A percentile compares a stretch with the other conserved stretches of the same genome.
These are phyloP conservation scores for Cydia pomonella DNA, from an alignment of 1,140 invertebrate species.

Conservation along the genomic window DNA sequence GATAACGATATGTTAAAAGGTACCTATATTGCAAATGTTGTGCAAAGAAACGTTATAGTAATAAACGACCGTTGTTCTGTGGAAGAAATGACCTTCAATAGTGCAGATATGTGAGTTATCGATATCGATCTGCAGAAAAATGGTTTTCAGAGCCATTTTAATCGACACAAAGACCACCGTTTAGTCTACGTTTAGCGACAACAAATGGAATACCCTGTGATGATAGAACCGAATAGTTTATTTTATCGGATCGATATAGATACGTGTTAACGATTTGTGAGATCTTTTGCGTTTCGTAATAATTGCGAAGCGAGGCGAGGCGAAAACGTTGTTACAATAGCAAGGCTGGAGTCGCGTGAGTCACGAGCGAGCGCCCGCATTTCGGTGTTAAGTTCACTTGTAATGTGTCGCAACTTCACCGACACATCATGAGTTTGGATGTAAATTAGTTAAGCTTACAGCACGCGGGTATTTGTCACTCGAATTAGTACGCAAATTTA, in stretches of 20 bases:
- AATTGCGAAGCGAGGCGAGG: conserved; percentile 20
- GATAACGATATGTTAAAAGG: conserved; percentile 16
- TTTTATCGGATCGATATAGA: conserved; percentile 15
- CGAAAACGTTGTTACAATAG: conserved; percentile 31
- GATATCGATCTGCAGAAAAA: conserved; percentile 52
- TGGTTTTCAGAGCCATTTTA: conserved; percentile 40
- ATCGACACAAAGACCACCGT: conserved; percentile 6
- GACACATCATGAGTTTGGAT: conserved; percentile 32
- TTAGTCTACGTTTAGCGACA: not conserved
- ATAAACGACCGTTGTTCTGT: conserved; percentile 34
- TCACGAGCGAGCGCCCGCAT: conserved; percentile 32
- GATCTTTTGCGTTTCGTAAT: conserved; percentile 30
- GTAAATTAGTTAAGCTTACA: conserved; percentile 29
- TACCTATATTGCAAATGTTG: not conserved
- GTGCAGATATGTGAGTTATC: conserved; percentile 56
- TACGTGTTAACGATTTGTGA: conserved; percentile 19
- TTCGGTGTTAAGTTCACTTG: conserved; percentile 32
- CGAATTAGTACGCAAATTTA: conserved; percentile 26
- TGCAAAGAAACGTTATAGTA: conserved; percentile 35
- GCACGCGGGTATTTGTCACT: not conserved
- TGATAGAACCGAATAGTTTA: conserved; percentile 4
- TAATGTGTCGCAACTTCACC: conserved; percentile 25
- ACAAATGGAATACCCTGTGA: not conserved
- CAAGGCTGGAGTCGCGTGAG: conserved; percentile 15
- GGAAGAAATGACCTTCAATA: conserved; percentile 33